Evolutionary conservation across 2,797 vertebrate species (phyloP).

Genomic region (Macropodus opercularis): DNA sequence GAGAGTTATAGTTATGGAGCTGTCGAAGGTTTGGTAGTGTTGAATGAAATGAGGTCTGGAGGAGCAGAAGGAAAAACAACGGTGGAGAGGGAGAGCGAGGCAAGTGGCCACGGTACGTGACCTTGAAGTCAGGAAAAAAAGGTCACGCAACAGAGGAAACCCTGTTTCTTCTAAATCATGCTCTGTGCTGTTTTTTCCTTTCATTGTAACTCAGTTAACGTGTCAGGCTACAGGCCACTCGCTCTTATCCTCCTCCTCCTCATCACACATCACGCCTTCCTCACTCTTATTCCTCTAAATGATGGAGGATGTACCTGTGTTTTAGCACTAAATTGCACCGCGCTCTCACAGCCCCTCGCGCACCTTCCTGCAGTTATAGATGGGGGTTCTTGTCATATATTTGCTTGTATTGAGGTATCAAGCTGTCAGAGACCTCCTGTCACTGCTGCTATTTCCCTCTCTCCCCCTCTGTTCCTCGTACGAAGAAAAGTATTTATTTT

Average conservation of each 20-base stretch:
- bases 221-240: slow-evolving; percentile 43
- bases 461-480: slow-evolving; percentile 60
- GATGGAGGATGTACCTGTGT: slow-evolving; percentile 36
- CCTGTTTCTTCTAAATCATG: slow-evolving; percentile 67
- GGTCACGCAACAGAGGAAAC: slow-evolving; percentile 54
- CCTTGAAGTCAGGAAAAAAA: slow-evolving; percentile 70
- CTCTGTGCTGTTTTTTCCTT: slow-evolving; percentile 25
- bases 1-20: slow-evolving; percentile 83
- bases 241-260: slow-evolving; percentile 32
- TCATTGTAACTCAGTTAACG: slow-evolving; percentile 59
- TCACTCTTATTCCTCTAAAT: slow-evolving; percentile 32
- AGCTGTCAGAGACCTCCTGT: slow-evolving; percentile 63
- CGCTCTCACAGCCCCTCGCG: slow-evolving; percentile 3
- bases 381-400: slow-evolving; percentile 47
- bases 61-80: slow-evolving; percentile 70
- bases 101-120: slow-evolving; percentile 53
- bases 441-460: slow-evolving; percentile 51
- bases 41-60: slow-evolving; percentile 75
- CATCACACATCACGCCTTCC: slow-evolving; percentile 24
- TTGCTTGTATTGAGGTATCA: slow-evolving; percentile 62
- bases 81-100: slow-evolving; percentile 48
- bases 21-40: slow-evolving; percentile 73
- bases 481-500: slow-evolving; percentile 83
- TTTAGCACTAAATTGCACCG: slow-evolving; percentile 42
- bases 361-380: slow-evolving; percentile 9